These are phyloP conservation scores for Aporophyla nigra DNA, from an alignment of 2,888 invertebrate species.

Conservation along the genomic window DNA sequence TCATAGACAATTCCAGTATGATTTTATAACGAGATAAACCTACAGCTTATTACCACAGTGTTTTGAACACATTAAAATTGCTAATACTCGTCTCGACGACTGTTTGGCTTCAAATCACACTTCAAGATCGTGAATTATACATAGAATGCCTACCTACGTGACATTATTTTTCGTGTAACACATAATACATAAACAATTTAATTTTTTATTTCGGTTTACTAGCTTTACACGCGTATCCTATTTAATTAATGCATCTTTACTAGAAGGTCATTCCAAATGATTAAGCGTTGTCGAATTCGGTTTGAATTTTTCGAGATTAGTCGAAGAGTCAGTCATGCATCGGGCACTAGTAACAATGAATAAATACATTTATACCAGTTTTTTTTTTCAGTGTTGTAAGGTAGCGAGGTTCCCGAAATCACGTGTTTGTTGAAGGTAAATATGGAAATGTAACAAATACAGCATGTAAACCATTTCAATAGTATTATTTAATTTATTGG, in stretches of 20 bases:
- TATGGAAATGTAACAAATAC: slow-evolving; percentile 24
- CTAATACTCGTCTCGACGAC: slow-evolving; percentile 70
- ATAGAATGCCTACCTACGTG: slow-evolving; percentile 57
- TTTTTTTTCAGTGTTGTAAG: slow-evolving; percentile 30
- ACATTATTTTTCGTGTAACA: slow-evolving; percentile 59
- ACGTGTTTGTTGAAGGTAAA: slow-evolving; percentile 35
- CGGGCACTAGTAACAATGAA: slow-evolving; percentile 12
- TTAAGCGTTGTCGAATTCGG: slow-evolving; percentile 1
- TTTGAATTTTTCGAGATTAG: slow-evolving; percentile 4
- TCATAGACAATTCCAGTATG: slow-evolving; percentile 61
- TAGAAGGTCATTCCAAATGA: slow-evolving; percentile 14
- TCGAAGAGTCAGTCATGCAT: slow-evolving; percentile 13
- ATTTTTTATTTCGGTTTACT: slow-evolving; percentile 30
- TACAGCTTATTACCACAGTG: slow-evolving; percentile 69
- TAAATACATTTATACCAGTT: slow-evolving; percentile 40
- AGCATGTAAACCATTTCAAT: slow-evolving; percentile 23
- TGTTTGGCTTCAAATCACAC: slow-evolving; percentile 68
- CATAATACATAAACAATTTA: slow-evolving; percentile 49
- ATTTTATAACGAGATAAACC: slow-evolving; percentile 69
- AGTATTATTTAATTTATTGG: not conserved
- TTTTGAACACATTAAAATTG: slow-evolving; percentile 76
- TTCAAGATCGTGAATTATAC: slow-evolving; percentile 64
- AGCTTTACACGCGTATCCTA: not conserved
- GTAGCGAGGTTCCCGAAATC: slow-evolving; percentile 24
- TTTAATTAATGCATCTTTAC: slow-evolving; percentile 25